phyloP scores from a whole-genome alignment of 2,888 invertebrate genomes.

The Vanessa cardui region DNA sequence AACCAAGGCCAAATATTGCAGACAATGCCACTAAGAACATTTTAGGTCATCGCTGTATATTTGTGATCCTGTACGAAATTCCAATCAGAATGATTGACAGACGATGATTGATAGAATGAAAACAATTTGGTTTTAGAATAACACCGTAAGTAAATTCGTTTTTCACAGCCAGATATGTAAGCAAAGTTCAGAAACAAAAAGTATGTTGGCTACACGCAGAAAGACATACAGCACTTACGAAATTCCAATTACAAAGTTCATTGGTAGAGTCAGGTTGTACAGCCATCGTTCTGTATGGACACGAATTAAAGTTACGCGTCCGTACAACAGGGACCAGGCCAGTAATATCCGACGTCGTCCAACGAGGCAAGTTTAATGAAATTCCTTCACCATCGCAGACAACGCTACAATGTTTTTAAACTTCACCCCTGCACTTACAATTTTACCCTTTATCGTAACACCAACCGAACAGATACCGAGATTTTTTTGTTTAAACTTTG shows the following conservation, averaged over 20 bases:
- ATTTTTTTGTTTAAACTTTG: slow-evolving; percentile 11
- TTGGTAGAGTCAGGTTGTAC: not conserved
- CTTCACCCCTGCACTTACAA: slow-evolving; percentile 40
- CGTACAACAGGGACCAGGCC: not conserved
- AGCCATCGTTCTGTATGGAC: not conserved
- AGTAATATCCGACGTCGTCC: slow-evolving; percentile 32
- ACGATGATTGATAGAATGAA: too few species aligned
- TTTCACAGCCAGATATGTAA: too few species aligned
- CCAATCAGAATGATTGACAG: too few species aligned
- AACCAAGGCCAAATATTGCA: too few species aligned
- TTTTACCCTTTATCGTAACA: slow-evolving; percentile 26
- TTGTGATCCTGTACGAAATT: too few species aligned
- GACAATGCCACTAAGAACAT: too few species aligned
- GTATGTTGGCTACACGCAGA: too few species aligned
- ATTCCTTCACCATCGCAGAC: slow-evolving; percentile 56
- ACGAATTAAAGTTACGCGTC: not conserved
- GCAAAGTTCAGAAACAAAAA: too few species aligned
- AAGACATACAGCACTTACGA: not conserved
- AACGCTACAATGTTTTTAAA: slow-evolving; percentile 43
- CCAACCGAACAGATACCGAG: not conserved
- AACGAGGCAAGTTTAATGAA: slow-evolving; percentile 73
- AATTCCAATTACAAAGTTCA: not conserved
- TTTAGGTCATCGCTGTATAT: too few species aligned
- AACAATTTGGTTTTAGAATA: too few species aligned
- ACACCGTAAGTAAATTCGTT: too few species aligned